These are phyloP conservation scores for Hyppa rectilinea DNA, from an alignment of 2,888 invertebrate species.

Conservation along the genomic window DNA sequence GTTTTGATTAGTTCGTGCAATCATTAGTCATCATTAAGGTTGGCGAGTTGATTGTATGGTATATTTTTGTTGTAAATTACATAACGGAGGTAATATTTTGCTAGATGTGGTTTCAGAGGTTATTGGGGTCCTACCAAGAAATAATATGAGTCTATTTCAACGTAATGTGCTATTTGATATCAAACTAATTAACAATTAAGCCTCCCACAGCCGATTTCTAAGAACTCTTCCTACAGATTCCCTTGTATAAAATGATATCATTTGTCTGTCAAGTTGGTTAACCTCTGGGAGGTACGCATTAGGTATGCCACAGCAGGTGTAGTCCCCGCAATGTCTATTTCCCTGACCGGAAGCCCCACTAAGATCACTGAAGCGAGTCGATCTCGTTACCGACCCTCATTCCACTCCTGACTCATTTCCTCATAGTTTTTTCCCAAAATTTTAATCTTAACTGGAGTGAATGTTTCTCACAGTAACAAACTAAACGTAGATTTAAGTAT, in stretches of 20 bases:
- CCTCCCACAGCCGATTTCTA: slow-evolving; percentile 11
- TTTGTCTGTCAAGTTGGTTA: slow-evolving; percentile 21
- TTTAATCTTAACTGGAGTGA: slow-evolving; percentile 76
- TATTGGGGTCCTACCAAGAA: slow-evolving; percentile 35
- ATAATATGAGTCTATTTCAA: slow-evolving; percentile 22
- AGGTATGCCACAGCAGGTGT: slow-evolving; percentile 74
- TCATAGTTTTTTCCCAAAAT: slow-evolving; percentile 74
- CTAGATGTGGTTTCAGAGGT: slow-evolving; percentile 31
- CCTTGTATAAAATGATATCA: slow-evolving; percentile 25
- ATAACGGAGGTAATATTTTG: slow-evolving; percentile 37
- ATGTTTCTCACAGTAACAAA: slow-evolving; percentile 79
- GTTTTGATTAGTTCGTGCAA: slow-evolving; percentile 72
- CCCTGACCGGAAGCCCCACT: slow-evolving; percentile 81
- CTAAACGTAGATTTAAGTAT: slow-evolving; percentile 65
- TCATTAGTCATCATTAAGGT: slow-evolving; percentile 72
- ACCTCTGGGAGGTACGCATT: slow-evolving; percentile 39
- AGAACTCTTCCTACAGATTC: slow-evolving; percentile 20
- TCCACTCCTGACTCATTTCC: slow-evolving; percentile 86
- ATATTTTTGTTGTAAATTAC: slow-evolving; percentile 53
- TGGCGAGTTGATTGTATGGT: slow-evolving; percentile 62
- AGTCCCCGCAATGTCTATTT: slow-evolving; percentile 66
- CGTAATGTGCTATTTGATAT: slow-evolving; percentile 17
- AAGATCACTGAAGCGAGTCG: slow-evolving; percentile 81
- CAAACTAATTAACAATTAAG: slow-evolving; percentile 30
- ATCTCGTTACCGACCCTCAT: slow-evolving; percentile 81